Base-by-base conservation (phyloP, 2,888 invertebrate genomes). In the Aquatica leii region DNA sequence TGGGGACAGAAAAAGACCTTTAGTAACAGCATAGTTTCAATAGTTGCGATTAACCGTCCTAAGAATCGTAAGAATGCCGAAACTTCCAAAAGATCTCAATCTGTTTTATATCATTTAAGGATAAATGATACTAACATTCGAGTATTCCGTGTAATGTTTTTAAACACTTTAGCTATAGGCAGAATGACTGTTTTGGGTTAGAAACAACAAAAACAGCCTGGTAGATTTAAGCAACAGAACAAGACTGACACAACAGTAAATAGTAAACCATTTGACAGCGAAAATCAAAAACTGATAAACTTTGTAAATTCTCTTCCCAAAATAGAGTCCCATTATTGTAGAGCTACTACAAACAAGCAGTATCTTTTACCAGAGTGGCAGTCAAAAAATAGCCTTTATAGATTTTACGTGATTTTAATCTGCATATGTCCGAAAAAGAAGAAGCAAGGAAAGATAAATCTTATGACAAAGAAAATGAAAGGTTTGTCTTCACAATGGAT, bases 371-470 rank as follows among this genome's bases (percentile, higher is more conserved):
- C n/a, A n/a, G n/a, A n/a, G n/a, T n/a, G n/a, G n/a, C n/a, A n/a
- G n/a, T n/a, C n/a, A n/a, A n/a, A n/a, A n/a, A n/a, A n/a, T n/a
- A n/a, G n/a, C n/a, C n/a, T n/a, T n/a, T n/a, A n/a, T n/a, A n/a
- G n/a, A n/a, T n/a, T n/a, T n/a, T n/a, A n/a, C n/a, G n/a, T n/a
- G n/a, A n/a, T n/a, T n/a, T n/a, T n/a, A n/a, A n/a, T n/a, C n/a
- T n/a, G n/a, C n/a, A n/a, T n/a, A n/a, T n/a, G n/a, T n/a, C n/a
- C n/a, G n/a, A n/a, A 50, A 71, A 71, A 65, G 43, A 69, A 43
- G 57, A 68, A 49, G 70, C 72, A 6, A 49, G 71, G 12, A 34
- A 57, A 41, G 71, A 70, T 49, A 74, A 74, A 60, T 53, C 72
- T 6, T 62, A 62, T 18, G 72, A 73, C 58, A 69, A 71, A 53